These are phyloP conservation scores for Samia ricini DNA, from an alignment of 1,140 invertebrate species.

Conservation along the genomic window DNA sequence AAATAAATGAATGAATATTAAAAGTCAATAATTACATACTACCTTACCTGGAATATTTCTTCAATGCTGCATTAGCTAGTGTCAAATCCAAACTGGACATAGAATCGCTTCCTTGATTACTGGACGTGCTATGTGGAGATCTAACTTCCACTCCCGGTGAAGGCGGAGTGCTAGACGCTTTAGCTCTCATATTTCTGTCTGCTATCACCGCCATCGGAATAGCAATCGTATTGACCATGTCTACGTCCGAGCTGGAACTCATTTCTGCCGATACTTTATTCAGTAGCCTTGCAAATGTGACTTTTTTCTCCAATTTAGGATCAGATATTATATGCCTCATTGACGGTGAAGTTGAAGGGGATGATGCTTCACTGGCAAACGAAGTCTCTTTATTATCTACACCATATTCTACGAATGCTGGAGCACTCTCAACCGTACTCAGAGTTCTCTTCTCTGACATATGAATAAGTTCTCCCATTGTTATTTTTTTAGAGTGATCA, in stretches of 20 bases:
- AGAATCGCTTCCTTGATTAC: conserved; percentile 84
- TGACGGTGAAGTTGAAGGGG: conserved; percentile 69
- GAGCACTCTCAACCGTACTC: conserved; percentile 68
- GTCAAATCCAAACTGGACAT: conserved; percentile 82
- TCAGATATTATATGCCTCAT: conserved; percentile 76
- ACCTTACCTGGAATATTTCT: conserved; percentile 65
- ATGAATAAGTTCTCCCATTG: conserved; percentile 83
- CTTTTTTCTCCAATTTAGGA: conserved; percentile 85
- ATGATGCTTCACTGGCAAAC: conserved; percentile 74
- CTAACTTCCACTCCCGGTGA: conserved; percentile 77
- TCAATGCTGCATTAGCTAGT: conserved; percentile 65
- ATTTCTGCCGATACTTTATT: conserved; percentile 86
- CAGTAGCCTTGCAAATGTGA: conserved; percentile 85
- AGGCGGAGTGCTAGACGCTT: conserved; percentile 75
- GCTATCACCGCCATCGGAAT: conserved; percentile 72
- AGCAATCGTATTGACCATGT: conserved; percentile 77
- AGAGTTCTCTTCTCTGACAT: conserved; percentile 80
- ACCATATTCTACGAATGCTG: conserved; percentile 65
- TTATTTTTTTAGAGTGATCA: conserved; percentile 78
- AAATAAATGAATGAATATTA: too few species aligned
- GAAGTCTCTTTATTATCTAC: conserved; percentile 78
- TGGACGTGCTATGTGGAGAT: conserved; percentile 81
- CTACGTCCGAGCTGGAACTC: conserved; percentile 83
- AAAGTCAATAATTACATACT: too few species aligned
- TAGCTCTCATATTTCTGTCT: conserved; percentile 57